These are phyloP conservation scores for Cheilosia vernalis DNA, from an alignment of 2,888 invertebrate species.

Conservation along the genomic window DNA sequence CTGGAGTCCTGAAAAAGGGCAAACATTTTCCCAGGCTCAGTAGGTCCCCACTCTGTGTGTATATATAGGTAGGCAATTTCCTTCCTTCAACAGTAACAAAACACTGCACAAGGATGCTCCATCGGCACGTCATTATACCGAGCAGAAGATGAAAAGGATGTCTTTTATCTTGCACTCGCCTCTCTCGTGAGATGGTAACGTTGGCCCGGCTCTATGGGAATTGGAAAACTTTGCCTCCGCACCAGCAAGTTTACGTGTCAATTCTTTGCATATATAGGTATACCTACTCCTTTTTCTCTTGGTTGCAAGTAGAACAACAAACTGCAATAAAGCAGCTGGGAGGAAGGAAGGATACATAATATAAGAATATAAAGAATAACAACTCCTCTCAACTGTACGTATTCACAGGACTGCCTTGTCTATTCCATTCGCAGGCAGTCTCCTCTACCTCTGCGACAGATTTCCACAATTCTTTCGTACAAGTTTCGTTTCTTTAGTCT, in stretches of 20 bases:
- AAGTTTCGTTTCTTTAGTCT: constrained; percentile 28
- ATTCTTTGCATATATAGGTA: constrained; percentile 25
- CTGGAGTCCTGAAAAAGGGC: constrained; percentile 28
- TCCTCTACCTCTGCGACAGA: constrained; percentile 35
- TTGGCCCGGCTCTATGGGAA: constrained; percentile 34
- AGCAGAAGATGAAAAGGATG: constrained; percentile 37
- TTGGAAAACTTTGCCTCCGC: constrained; percentile 59
- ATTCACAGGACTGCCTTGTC: constrained; percentile 39
- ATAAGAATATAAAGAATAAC: constrained; percentile 31
- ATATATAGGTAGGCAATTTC: constrained; percentile 59
- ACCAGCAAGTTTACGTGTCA: constrained; percentile 66
- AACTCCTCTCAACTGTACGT: constrained; percentile 34
- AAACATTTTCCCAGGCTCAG: constrained; percentile 50
- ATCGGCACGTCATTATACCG: constrained; percentile 46
- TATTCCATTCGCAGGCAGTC: constrained; percentile 26
- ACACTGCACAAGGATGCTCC: constrained; percentile 51
- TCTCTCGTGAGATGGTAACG: constrained; percentile 15
- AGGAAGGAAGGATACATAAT: constrained; percentile 36
- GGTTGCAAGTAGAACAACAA: background rate
- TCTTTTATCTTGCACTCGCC: constrained; percentile 33
- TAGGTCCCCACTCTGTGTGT: constrained; percentile 17
- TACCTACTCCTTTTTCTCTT: background rate
- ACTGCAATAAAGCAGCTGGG: constrained; percentile 10
- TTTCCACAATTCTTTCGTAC: constrained; percentile 36
- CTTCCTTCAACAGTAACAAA: constrained; percentile 57